Base-by-base conservation (phyloP, 2,113 vertebrate species). In the Ictidomys tridecemlineatus region DNA sequence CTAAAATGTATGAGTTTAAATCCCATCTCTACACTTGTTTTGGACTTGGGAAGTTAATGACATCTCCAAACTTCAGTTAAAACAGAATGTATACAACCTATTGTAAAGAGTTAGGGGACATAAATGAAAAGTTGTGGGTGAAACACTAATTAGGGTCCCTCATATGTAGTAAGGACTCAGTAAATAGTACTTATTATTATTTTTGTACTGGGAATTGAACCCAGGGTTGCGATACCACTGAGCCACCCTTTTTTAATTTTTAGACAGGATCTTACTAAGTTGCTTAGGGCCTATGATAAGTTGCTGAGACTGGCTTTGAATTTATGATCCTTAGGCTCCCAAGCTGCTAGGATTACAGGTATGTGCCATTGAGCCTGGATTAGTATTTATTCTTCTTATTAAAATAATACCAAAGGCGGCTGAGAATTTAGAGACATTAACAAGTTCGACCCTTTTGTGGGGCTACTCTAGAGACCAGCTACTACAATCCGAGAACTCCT, bases 1-100 rank as follows among this genome's bases (percentile, higher is more conserved):
- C 28, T 14, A 48, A 77, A 70, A 90, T 82, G 17, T 9, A 17
- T 88, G 63, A 45, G 4, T 91, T 92, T 67, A 79, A 88, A 85
- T 92, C 22, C 10, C 17, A 79, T 45, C 11, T 94, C 72, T 88
- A 37, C 16, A 73, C 28, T 53, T 58, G 42, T 78, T 95, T 91
- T 91, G 56, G 45, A 91, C 28, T 69, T 79, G 58, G 48, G 58
- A 96, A 79, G 39, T 76, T 89, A 78, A 53, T 65, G 87, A 45
- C 32, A 80, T 80, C 67, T 70, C 37, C 84, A 70, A 84, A 24
- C 28, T 65, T 78, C 30, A 37, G 30, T 88, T 45, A 88, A 95
- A 82, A 26, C 32, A 78, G 82, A 84, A 28, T 53, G 51, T 51
- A 82, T 39, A 91, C 24, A 84, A 89, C n/a, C 48, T 69, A 63